Evolutionary conservation across 2,113 vertebrate genomes (phyloP), one percentile per base, ranked within the genome.

Genomic region (Notothenia rossii): DNA sequence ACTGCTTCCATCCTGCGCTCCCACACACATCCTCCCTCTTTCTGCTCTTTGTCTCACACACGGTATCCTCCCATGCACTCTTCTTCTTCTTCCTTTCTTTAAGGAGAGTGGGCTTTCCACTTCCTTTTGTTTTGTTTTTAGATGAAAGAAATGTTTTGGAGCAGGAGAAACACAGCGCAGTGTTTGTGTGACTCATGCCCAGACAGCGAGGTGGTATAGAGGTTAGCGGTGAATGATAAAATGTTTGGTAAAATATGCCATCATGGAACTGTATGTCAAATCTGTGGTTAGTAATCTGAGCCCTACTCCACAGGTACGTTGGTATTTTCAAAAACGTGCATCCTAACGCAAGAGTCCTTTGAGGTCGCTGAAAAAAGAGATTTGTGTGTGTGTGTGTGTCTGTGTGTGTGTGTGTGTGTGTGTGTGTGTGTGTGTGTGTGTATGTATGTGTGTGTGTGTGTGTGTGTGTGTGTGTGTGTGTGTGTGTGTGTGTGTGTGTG

Each of bases 11-110:
- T 71, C 63, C 79, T 67, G 11, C 65, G 11, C 78, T 77, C 84
- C 87, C 76, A 74, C 89, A 49, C 77, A 85, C 75, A 85, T 83
- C 78, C 81, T 79, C n/a, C 65, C 14, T 76, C 74, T 72, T 11
- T 64, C 61, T 70, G 29, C 43, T 68, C 64, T 78, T 81, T 72
- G 72, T 74, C 70, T 87, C 81, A 63, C 73, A 72, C 4, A 69
- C 70, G 68, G 74, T 14, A 4, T 81, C 72, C 65, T 82, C 73
- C 54, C 55, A 33, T 81, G 63, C 36, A 29, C 29, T 29, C 10
- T 60, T 76, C 36, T 60, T 13, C 36, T 69, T 14, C 18, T 54
- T n/a, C 33, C 12, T 46, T 40, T 59, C 36, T 60, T 73, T 63
- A 43, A 75, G 53, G 22, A 64, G 68, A 76, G 74, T 76, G 74